Evolutionary conservation across 2,888 invertebrate genomes (phyloP).

Genomic region (Chloroclysta siterata): DNA sequence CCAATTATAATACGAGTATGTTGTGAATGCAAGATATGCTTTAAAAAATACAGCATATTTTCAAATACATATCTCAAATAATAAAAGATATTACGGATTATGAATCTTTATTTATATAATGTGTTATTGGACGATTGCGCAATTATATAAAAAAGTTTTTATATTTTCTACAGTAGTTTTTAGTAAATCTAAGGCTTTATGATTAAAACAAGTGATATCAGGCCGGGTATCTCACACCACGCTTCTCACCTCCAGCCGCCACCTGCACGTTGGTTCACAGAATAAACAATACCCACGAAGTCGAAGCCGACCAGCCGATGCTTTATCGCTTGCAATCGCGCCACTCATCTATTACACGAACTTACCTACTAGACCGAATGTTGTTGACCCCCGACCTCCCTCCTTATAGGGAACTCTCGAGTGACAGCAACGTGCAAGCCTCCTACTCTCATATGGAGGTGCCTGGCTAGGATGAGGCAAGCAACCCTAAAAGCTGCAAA

Average conservation of each 20-base stretch:
- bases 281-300: slow-evolving; percentile 41
- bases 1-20: slow-evolving; percentile 7
- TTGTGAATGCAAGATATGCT: background rate
- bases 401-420: slow-evolving; percentile 59
- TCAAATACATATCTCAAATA: background rate
- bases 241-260: slow-evolving; percentile 80
- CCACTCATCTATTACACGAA: slow-evolving; percentile 74
- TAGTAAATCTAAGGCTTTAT: slow-evolving; percentile 12
- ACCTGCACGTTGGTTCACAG: slow-evolving; percentile 52
- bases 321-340: slow-evolving; percentile 74
- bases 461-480: slow-evolving; percentile 11
- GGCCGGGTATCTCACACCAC: slow-evolving; percentile 77
- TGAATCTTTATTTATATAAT: background rate
- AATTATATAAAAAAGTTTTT: background rate
- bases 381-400: slow-evolving; percentile 65
- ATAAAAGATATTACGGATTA: no score
- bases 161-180: slow-evolving; percentile 4
- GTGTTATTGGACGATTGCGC: background rate
- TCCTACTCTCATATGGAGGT: slow-evolving; percentile 40
- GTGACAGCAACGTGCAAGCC: slow-evolving; percentile 57
- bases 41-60: background rate
- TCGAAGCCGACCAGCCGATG: slow-evolving; percentile 56
- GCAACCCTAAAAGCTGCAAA: slow-evolving; percentile 8
- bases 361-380: slow-evolving; percentile 74
- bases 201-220: slow-evolving; percentile 59